phyloP scores from a whole-genome alignment of 2,797 vertebrate genomes.

The Xenops minutus region DNA sequence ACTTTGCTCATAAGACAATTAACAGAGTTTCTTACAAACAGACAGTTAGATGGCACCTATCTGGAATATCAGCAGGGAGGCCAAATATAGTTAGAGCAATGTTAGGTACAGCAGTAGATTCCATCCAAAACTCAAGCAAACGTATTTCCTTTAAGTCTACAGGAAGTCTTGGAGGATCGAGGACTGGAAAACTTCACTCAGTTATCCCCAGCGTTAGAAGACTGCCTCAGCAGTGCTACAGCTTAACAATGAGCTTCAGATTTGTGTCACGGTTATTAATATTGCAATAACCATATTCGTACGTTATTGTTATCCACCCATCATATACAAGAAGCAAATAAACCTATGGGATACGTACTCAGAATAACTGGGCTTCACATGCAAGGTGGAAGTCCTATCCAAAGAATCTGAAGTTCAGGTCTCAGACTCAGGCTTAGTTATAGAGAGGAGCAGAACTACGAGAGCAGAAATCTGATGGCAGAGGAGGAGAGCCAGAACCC shows the following conservation, averaged over 20 bases:
- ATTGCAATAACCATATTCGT: background rate
- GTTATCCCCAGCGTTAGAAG: background rate
- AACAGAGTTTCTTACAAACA: background rate
- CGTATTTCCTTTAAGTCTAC: background rate
- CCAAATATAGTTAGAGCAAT: background rate
- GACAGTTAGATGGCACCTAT: background rate
- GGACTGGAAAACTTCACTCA: background rate
- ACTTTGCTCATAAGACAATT: background rate
- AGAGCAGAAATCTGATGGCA: background rate
- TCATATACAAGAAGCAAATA: background rate
- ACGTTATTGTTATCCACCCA: background rate
- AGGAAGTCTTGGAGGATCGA: background rate
- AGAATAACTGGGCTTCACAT: background rate
- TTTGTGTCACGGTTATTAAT: background rate
- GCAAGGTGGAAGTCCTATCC: background rate
- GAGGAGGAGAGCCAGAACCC: background rate
- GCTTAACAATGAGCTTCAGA: background rate
- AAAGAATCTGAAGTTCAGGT: background rate
- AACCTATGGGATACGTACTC: background rate
- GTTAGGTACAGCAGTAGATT: background rate
- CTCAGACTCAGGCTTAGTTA: background rate
- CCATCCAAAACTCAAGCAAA: background rate
- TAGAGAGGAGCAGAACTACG: fast-evolving
- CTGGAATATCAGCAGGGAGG: background rate
- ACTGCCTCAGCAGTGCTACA: background rate